A percentile compares a stretch with the other conserved stretches of the same genome.
Conservation (phyloP, 2,888 invertebrate species). For the Dicranocentrus wangi region DNA sequence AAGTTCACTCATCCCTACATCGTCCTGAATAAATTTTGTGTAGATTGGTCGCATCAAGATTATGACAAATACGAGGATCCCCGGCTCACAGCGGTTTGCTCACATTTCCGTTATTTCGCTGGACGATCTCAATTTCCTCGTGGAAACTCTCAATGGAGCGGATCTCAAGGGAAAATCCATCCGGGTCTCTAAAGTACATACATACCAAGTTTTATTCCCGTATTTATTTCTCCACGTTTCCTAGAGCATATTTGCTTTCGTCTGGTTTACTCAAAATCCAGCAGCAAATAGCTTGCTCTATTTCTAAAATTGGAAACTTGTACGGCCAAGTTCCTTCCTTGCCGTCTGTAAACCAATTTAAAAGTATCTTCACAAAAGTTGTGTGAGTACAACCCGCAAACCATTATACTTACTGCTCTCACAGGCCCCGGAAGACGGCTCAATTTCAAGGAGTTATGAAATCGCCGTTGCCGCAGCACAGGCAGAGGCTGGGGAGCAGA, state of each 20-base stretch:
- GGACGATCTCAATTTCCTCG: constrained; percentile 52
- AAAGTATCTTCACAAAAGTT: background rate
- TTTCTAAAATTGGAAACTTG: background rate
- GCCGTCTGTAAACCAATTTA: too few relatives aligned
- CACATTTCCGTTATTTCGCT: constrained; percentile 51
- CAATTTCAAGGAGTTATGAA: constrained; percentile 46
- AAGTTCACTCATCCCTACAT: background rate
- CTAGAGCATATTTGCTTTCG: background rate
- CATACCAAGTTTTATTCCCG: background rate
- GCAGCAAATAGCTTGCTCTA: too few relatives aligned
- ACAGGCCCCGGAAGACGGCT: constrained; percentile 57
- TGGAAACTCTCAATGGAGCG: constrained; percentile 47
- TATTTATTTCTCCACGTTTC: background rate
- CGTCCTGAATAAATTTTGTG: constrained; percentile 17
- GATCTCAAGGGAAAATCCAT: constrained; percentile 59
- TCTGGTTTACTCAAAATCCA: background rate
- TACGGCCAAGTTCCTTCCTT: background rate
- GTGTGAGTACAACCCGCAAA: background rate
- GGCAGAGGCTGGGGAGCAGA: constrained; percentile 26
- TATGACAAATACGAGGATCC: constrained; percentile 65
- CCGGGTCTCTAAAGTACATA: constrained; percentile 62
- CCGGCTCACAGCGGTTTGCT: constrained; percentile 65
- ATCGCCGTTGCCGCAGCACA: constrained; percentile 34
- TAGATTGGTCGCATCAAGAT: constrained; percentile 68
- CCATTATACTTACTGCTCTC: constrained; percentile 17